A percentile compares a stretch with the other conserved stretches of the same genome.
Evolutionary conservation across 2,113 vertebrate species (phyloP).

Genomic region (Brevimyrus niger): DNA sequence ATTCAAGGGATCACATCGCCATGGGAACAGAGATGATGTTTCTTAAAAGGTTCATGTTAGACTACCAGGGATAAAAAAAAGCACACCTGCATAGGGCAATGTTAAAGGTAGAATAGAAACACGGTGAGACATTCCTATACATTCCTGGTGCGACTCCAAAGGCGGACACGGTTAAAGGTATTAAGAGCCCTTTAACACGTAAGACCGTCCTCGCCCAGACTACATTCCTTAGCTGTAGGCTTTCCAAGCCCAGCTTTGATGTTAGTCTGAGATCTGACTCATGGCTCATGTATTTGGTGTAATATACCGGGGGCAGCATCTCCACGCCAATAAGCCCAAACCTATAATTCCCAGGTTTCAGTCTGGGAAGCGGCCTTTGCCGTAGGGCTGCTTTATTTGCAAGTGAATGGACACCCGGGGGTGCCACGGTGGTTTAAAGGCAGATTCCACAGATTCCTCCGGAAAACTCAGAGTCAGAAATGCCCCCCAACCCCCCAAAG

Average conservation of each 20-base stretch:
- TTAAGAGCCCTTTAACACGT: neutral
- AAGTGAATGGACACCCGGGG: neutral
- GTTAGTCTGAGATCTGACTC: neutral
- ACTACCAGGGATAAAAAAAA: neutral
- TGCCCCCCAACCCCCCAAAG: neutral
- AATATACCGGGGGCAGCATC: neutral
- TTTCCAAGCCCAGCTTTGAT: neutral
- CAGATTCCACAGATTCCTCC: neutral
- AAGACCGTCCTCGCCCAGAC: neutral
- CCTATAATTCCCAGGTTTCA: neutral
- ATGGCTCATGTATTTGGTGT: neutral
- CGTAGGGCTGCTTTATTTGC: neutral
- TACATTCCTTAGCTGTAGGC: neutral
- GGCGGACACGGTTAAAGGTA: neutral
- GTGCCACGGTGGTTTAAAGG: neutral
- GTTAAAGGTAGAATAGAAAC: neutral
- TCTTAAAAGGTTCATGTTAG: neutral
- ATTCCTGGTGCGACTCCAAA: neutral
- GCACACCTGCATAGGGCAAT: neutral
- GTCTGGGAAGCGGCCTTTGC: neutral
- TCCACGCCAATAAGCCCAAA: neutral
- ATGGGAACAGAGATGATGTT: neutral
- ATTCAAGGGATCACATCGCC: neutral
- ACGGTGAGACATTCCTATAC: neutral
- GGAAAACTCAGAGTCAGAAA: neutral